phyloP scores from a whole-genome alignment of 2,797 vertebrate genomes.

The Onychomys arenicola region DNA sequence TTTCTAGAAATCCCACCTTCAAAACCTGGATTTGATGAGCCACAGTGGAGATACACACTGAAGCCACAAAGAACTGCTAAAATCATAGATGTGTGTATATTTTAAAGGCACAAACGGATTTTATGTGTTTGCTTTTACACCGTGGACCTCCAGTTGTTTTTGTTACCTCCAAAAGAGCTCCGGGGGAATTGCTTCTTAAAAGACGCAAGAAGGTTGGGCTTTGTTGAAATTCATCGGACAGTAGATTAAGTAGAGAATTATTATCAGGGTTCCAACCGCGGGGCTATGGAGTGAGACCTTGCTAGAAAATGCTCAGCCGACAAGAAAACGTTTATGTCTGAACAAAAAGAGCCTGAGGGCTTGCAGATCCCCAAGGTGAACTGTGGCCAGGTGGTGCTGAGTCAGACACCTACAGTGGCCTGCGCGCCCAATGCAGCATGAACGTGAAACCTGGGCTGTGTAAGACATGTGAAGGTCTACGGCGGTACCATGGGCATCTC shows the following conservation, averaged over 20 bases:
- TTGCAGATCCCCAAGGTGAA: neutral
- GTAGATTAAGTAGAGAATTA: neutral
- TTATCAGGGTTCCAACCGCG: neutral
- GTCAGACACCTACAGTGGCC: neutral
- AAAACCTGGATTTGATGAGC: neutral
- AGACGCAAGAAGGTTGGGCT: neutral
- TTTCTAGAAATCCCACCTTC: neutral
- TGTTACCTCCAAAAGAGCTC: neutral
- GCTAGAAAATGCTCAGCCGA: neutral
- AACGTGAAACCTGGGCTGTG: neutral
- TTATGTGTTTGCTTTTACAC: neutral
- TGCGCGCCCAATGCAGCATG: fast-evolving
- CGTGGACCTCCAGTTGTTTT: neutral
- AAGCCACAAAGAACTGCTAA: neutral
- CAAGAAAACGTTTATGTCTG: neutral
- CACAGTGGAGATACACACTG: neutral
- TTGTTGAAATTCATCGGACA: neutral
- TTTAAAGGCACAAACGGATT: neutral
- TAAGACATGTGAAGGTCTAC: fast-evolving
- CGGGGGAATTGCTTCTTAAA: neutral
- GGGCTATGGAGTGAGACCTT: neutral
- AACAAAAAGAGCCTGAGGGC: neutral
- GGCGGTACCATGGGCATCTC: fast-evolving
- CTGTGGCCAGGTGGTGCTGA: neutral
- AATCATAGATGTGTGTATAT: fast-evolving